A percentile compares a stretch with the other conserved stretches of the same genome.
phyloP scores from a whole-genome alignment of 1,140 invertebrate species.

The Mamestra configurata region DNA sequence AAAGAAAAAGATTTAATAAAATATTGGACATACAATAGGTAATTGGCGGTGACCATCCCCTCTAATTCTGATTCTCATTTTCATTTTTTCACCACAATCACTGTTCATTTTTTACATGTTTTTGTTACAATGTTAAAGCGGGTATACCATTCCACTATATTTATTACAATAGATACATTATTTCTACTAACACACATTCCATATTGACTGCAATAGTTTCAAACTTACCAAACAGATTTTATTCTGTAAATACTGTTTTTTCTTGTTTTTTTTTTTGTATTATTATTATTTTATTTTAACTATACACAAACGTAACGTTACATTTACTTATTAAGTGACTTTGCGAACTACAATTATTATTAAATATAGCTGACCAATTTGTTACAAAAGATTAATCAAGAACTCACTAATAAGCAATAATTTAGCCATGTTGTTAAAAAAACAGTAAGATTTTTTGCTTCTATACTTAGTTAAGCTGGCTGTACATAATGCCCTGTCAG shows the following conservation, averaged over 20 bases:
- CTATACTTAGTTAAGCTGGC: background rate
- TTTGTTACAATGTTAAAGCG: slow-evolving; percentile 43
- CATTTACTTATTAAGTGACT: slow-evolving; percentile 21
- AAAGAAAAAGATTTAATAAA: background rate
- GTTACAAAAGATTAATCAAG: slow-evolving; percentile 42
- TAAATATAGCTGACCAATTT: slow-evolving; percentile 37
- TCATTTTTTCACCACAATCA: background rate
- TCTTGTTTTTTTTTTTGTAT: slow-evolving; percentile 25
- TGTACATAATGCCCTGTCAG: background rate
- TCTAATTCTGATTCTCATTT: background rate
- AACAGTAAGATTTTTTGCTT: slow-evolving; percentile 31
- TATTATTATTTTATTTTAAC: slow-evolving; percentile 29
- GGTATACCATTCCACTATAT: slow-evolving; percentile 61
- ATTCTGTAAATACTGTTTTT: slow-evolving; percentile 43
- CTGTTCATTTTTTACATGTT: background rate
- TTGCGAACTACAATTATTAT: background rate
- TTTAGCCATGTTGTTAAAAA: slow-evolving; percentile 17
- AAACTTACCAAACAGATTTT: slow-evolving; percentile 43
- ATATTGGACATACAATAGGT: too few species aligned
- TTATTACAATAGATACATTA: slow-evolving; percentile 52
- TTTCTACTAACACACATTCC: slow-evolving; percentile 62
- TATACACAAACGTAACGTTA: slow-evolving; percentile 40
- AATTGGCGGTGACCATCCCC: background rate
- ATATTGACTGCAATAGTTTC: slow-evolving; percentile 63
- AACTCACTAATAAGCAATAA: slow-evolving; percentile 34